Evolutionary conservation across 2,797 vertebrate genomes (phyloP).

Genomic region (Emys orbicularis): DNA sequence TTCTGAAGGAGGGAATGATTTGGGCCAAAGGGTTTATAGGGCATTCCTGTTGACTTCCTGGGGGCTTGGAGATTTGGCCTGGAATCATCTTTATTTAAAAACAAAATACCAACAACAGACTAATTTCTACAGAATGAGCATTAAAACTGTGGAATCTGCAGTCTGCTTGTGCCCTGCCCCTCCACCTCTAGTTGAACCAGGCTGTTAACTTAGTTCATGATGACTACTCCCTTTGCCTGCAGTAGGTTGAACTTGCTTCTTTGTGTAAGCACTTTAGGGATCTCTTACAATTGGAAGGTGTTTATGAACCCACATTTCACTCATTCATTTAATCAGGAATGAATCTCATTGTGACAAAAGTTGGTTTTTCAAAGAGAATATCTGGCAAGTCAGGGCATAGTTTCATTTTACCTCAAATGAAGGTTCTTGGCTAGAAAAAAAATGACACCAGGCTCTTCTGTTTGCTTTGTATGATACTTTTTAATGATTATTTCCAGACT

Average conservation of each 20-base stretch:
- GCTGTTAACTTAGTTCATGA: not conserved
- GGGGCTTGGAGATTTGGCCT: not conserved
- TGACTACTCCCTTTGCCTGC: not conserved
- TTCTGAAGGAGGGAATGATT: not conserved
- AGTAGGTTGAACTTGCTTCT: not conserved
- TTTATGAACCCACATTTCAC: not conserved
- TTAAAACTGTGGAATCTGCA: not conserved
- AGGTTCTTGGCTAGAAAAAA: not conserved
- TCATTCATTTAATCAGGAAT: not conserved
- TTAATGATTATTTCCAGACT: not conserved
- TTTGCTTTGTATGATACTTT: not conserved
- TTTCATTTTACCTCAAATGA: not conserved
- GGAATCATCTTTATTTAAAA: not conserved
- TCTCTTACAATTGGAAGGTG: not conserved
- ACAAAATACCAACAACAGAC: too few relatives aligned
- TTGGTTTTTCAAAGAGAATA: not conserved
- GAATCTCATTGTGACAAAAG: not conserved
- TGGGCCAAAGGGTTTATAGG: not conserved
- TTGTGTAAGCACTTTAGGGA: not conserved
- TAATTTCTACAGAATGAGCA: not conserved
- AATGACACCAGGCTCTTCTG: not conserved
- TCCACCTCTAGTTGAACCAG: not conserved
- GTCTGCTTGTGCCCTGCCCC: not conserved
- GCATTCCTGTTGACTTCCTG: not conserved
- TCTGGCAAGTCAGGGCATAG: fast-evolving